phyloP scores from a whole-genome alignment of 2,113 vertebrate species.

The Condylura cristata region DNA sequence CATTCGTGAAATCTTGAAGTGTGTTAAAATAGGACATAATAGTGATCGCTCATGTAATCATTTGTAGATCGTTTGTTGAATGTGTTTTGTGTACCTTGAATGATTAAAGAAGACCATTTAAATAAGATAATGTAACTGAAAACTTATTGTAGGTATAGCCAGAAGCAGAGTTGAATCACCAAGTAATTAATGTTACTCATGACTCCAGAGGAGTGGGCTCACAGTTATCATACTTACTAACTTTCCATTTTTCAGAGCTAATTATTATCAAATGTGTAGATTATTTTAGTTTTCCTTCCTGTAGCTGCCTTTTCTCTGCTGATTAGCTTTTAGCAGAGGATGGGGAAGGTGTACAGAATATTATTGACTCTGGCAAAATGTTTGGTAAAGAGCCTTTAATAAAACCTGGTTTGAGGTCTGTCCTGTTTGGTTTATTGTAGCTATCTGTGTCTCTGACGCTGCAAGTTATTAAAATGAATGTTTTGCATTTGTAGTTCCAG shows the following conservation, averaged over 20 bases:
- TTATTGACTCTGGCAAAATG: not conserved
- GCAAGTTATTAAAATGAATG: not conserved
- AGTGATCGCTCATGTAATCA: not conserved
- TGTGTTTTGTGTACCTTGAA: not conserved
- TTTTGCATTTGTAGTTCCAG: constrained; percentile 88
- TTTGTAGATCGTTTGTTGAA: not conserved
- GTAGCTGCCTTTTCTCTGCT: not conserved
- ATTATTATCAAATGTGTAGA: not conserved
- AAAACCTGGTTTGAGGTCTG: not conserved
- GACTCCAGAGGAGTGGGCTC: not conserved
- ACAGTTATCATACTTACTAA: not conserved
- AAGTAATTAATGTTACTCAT: not conserved
- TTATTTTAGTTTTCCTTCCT: constrained; percentile 3
- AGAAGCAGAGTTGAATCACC: not conserved
- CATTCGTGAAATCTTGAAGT: not conserved
- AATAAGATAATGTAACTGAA: not conserved
- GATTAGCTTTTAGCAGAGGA: not conserved
- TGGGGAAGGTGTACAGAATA: not conserved
- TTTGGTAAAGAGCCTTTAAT: not conserved
- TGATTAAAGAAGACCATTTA: constrained; percentile 27
- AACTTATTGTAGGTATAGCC: not conserved
- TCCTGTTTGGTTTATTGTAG: not conserved
- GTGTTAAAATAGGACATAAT: not conserved
- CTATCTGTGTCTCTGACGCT: not conserved
- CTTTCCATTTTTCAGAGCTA: constrained; percentile 7